These are phyloP conservation scores for Ascaphus truei DNA, from an alignment of 2,113 vertebrate species.

Conservation along the genomic window DNA sequence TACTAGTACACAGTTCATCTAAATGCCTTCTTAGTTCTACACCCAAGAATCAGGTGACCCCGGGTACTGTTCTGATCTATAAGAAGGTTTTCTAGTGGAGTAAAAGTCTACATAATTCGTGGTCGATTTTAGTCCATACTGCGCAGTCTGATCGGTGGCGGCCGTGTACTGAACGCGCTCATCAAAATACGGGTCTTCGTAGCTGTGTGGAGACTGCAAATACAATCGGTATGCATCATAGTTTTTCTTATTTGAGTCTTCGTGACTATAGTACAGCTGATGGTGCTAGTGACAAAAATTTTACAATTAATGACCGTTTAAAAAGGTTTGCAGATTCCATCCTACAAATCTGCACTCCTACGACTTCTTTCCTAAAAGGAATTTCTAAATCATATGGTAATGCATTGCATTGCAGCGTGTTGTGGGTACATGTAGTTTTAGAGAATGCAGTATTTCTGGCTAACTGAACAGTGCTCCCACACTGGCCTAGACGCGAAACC, in stretches of 20 bases:
- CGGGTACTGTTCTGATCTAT: conserved; percentile 90
- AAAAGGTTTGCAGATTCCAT: too few relatives aligned
- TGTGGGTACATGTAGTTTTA: too few relatives aligned
- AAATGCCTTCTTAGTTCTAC: conserved; percentile 56
- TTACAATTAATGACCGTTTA: conserved; percentile 15
- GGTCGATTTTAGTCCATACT: conserved; percentile 85
- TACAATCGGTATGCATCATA: conserved; percentile 90
- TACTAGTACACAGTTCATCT: conserved; percentile 59
- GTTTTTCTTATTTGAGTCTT: conserved; percentile 80
- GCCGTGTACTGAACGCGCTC: conserved; percentile 85
- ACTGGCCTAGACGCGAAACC: too few relatives aligned
- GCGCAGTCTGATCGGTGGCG: conserved; percentile 76
- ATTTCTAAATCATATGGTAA: too few relatives aligned
- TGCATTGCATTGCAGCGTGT: too few relatives aligned
- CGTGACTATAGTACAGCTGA: conserved; percentile 78
- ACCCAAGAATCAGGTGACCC: conserved; percentile 97
- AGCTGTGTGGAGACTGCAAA: conserved; percentile 87
- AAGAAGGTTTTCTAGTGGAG: conserved; percentile 87
- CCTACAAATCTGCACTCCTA: too few relatives aligned
- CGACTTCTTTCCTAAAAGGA: too few relatives aligned
- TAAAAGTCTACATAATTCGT: conserved; percentile 97
- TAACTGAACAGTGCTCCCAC: too few relatives aligned
- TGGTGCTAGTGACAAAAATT: conserved; percentile 52
- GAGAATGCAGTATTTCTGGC: too few relatives aligned
- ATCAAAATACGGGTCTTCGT: conserved; percentile 86